These are phyloP conservation scores for Lottia scabra DNA, from an alignment of 2,888 invertebrate species.

Conservation along the genomic window DNA sequence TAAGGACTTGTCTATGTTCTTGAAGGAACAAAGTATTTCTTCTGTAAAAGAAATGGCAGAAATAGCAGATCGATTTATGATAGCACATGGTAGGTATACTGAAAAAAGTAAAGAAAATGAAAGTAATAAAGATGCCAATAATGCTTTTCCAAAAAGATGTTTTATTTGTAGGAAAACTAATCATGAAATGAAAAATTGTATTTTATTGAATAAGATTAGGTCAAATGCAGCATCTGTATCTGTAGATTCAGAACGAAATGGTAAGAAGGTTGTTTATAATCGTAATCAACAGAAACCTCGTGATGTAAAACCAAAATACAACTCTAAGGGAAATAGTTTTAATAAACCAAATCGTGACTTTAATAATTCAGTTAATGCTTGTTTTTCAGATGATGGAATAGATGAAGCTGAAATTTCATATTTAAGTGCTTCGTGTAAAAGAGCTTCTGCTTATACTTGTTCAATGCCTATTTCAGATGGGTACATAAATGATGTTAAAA, in stretches of 20 bases:
- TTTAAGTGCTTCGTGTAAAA: conserved; percentile 9
- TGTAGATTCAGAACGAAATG: too few relatives aligned
- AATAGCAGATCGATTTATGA: conserved; percentile 20
- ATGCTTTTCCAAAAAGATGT: neutral
- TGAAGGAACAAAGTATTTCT: conserved; percentile 8
- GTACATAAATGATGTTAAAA: conserved; percentile 11
- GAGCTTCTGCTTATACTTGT: neutral
- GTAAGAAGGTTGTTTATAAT: too few relatives aligned
- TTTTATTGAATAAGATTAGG: neutral
- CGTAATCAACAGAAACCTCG: too few relatives aligned
- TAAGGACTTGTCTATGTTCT: conserved; percentile 13
- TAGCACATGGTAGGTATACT: conserved; percentile 10
- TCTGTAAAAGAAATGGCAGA: conserved; percentile 13
- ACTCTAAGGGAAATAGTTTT: too few relatives aligned
- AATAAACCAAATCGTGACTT: too few relatives aligned
- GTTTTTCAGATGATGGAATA: neutral
- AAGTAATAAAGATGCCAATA: neutral
- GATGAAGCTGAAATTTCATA: neutral
- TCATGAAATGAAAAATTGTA: neutral
- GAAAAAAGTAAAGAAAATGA: neutral
- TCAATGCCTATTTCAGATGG: conserved; percentile 22
- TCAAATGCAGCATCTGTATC: neutral
- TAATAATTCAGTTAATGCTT: neutral
- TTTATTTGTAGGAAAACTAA: neutral
- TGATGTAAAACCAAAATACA: too few relatives aligned